These are phyloP conservation scores for Venusia cambrica DNA, from an alignment of 2,888 invertebrate species.

Conservation along the genomic window DNA sequence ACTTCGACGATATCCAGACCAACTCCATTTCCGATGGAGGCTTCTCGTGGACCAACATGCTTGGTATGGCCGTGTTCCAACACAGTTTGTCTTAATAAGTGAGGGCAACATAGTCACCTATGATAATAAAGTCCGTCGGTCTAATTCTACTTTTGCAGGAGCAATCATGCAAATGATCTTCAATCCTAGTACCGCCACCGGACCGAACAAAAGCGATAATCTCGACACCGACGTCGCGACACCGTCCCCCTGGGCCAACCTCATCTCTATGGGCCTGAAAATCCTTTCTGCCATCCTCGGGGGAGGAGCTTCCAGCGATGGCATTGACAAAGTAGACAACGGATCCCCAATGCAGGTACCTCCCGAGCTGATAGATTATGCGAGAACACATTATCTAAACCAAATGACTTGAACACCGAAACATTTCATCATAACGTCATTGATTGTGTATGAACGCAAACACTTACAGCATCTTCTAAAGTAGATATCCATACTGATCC, in stretches of 20 bases:
- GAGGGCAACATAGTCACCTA: conserved; percentile 11
- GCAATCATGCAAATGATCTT: conserved; percentile 94
- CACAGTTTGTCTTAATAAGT: conserved; percentile 9
- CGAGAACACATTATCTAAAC: conserved; percentile 21
- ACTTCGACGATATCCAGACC: conserved; percentile 89
- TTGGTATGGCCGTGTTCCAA: conserved; percentile 71
- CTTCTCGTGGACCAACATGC: conserved; percentile 94
- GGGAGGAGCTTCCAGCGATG: conserved; percentile 88
- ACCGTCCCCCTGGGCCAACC: conserved; percentile 93
- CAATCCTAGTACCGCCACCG: conserved; percentile 81
- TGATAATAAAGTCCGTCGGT: conserved; percentile 19
- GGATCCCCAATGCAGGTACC: conserved; percentile 94
- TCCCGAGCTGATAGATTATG: conserved; percentile 13
- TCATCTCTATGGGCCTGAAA: conserved; percentile 91
- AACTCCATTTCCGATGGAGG: conserved; percentile 90
- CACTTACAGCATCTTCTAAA: conserved; percentile 33
- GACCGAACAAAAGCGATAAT: conserved; percentile 91
- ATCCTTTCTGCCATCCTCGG: conserved; percentile 92
- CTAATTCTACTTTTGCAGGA: conserved; percentile 40
- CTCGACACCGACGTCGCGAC: conserved; percentile 85
- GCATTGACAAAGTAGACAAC: conserved; percentile 95
- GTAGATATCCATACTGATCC: conserved; percentile 61
- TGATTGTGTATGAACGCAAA: conserved; percentile 38
- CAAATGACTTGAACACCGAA: conserved; percentile 22
- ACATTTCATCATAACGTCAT: conserved; percentile 29